These are phyloP conservation scores for Ceratitis capitata DNA, from an alignment of 1,140 invertebrate species.

Conservation along the genomic window DNA sequence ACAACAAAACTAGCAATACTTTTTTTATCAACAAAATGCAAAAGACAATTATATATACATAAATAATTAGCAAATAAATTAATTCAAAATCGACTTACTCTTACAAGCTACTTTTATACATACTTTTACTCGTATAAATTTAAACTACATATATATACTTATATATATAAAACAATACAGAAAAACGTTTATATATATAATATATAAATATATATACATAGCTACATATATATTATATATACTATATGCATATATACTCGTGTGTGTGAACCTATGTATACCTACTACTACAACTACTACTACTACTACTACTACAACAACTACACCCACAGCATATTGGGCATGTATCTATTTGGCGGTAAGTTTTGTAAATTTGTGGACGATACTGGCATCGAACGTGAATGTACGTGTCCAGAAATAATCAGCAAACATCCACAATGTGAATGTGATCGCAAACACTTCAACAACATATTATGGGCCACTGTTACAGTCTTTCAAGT, in stretches of 20 bases:
- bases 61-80: slow-evolving; percentile 19
- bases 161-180: background rate
- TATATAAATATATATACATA: slow-evolving; percentile 40
- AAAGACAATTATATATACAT: slow-evolving; percentile 22
- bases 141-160: slow-evolving; percentile 29
- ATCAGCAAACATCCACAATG: slow-evolving; percentile 85
- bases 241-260: slow-evolving; percentile 39
- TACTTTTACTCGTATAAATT: slow-evolving; percentile 38
- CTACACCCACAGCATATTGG: slow-evolving; percentile 96
- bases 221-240: no score
- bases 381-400: slow-evolving; percentile 81
- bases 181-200: slow-evolving; percentile 41
- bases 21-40: background rate
- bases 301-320: no score
- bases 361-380: slow-evolving; percentile 98
- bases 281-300: no score
- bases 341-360: slow-evolving; percentile 98
- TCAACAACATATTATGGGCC: slow-evolving; percentile 96
- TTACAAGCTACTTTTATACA: slow-evolving; percentile 36
- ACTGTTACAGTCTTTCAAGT: slow-evolving; percentile 98
- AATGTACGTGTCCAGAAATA: slow-evolving; percentile 92
- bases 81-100: slow-evolving; percentile 13
- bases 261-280: slow-evolving; percentile 52
- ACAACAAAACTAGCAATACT: background rate
- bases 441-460: slow-evolving; percentile 95